Percentiles rank a stretch among this genome's conserved stretches.
phyloP scores from a whole-genome alignment of 2,888 invertebrate genomes.

The Dasysyrphus albostriatus region DNA sequence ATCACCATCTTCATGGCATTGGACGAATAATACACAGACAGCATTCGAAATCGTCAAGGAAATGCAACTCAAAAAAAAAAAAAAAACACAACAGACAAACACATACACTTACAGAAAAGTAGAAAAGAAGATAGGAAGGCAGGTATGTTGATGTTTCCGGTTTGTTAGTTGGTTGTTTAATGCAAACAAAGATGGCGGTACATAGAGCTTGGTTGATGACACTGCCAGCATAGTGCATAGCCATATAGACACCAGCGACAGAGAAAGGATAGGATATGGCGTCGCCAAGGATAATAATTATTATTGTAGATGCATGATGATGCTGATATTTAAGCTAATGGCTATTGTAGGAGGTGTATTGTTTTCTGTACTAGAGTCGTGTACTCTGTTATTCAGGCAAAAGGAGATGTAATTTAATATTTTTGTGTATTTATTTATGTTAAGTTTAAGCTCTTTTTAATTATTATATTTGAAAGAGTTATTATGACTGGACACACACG shows the following conservation, averaged over 20 bases:
- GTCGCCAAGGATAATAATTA: constrained; percentile 21
- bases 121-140: neutral
- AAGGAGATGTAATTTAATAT: too few species aligned
- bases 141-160: constrained; percentile 51
- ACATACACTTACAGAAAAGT: neutral
- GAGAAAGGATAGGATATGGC: neutral
- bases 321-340: constrained; percentile 12
- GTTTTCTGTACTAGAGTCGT: too few species aligned
- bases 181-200: constrained; percentile 35
- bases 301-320: constrained; percentile 3
- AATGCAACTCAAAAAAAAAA: constrained; percentile 23
- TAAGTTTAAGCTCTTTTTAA: too few species aligned
- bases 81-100: neutral
- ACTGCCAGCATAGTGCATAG: neutral
- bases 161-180: constrained; percentile 43
- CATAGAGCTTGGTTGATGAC: neutral
- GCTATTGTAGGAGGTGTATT: neutral
- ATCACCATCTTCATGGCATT: neutral
- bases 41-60: constrained; percentile 4
- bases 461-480: too few species aligned
- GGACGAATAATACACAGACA: constrained; percentile 9
- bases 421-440: too few species aligned
- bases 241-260: neutral
- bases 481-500: too few species aligned
- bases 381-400: too few species aligned